Evolutionary conservation across 2,113 vertebrate genomes (phyloP).

Genomic region (Spilogale gracilis): DNA sequence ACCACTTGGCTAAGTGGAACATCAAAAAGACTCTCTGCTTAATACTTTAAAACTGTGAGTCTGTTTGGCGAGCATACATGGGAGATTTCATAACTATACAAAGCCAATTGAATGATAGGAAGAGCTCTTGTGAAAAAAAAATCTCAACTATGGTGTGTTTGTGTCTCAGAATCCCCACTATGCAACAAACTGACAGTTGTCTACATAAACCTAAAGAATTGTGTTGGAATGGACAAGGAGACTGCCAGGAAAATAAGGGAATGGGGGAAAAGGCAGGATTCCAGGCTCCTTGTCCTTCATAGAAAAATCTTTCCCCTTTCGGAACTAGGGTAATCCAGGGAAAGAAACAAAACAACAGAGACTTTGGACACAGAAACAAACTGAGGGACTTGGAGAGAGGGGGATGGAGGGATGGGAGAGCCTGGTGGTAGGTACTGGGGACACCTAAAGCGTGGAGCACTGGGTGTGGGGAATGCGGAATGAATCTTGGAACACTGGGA

Average conservation of each 20-base stretch:
- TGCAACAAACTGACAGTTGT: neutral
- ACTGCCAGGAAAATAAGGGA: neutral
- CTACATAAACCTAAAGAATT: neutral
- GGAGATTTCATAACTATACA: neutral
- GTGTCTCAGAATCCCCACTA: neutral
- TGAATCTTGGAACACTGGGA: no score
- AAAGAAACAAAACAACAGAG: no score
- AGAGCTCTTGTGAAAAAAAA: neutral
- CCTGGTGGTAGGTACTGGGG: no score
- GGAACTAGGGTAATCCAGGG: no score
- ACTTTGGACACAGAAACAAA: no score
- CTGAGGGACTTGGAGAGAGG: no score
- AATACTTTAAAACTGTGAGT: neutral
- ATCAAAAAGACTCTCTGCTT: neutral
- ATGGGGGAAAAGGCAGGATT: neutral
- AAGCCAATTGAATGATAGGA: neutral
- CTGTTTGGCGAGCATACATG: neutral
- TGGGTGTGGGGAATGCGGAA: no score
- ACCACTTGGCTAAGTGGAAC: neutral
- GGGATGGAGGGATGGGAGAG: no score
- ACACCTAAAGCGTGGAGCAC: no score
- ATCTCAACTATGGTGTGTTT: neutral
- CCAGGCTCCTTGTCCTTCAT: neutral
- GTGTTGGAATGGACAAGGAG: neutral
- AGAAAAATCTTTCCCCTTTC: constrained; percentile 23